Evolutionary conservation across 2,797 vertebrate species (phyloP), one percentile per base, ranked within the genome.

Genomic region (Hozukius guyotensis): DNA sequence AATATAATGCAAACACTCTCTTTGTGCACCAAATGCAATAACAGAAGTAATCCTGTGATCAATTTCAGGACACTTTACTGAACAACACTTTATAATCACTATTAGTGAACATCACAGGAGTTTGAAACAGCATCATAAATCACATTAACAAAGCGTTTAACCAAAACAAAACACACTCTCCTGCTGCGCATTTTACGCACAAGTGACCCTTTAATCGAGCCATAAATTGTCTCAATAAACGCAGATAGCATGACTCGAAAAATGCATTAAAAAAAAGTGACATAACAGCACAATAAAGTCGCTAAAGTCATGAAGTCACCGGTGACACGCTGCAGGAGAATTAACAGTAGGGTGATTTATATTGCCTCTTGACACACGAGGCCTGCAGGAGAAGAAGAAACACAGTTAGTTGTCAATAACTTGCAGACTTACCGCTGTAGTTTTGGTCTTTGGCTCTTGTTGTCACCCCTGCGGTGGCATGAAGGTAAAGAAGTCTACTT

Each of bases 151-250:
- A 42, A 14, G 38, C 5, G 38, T 42, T 24, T 24, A 24, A 34
- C 53, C 75, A 55, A 64, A 87, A 66, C 38, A 49, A 62, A 81
- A 61, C 69, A 9, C 61, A 3, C 56, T 36, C 68, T 77, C 66
- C 38, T 6, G 31, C 27, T 82, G 90, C 75, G 84, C 62, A 31
- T 78, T 78, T 78, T 87, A 92, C 86, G 84, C 91, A 72, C 73
- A 25, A 46, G 25, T 1, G 69, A 4, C 4, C 0, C 2, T 55
- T 24, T 3, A 59, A 46, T 6, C 4, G 7, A 0, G 36, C 3
- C 18, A 18, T 61, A 10, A 16, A 68, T 31, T 2, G n/a, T 31
- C 16, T 61, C 4, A 24, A 24, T 16, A 3, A 29, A 74, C 9
- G 13, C 31, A 53, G 9, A n/a, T 1, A 27, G 10, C 62, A 13